Evolutionary conservation across 2,888 invertebrate genomes (phyloP), one percentile per base, ranked within the genome.

Genomic region (Hartigia nigra): DNA sequence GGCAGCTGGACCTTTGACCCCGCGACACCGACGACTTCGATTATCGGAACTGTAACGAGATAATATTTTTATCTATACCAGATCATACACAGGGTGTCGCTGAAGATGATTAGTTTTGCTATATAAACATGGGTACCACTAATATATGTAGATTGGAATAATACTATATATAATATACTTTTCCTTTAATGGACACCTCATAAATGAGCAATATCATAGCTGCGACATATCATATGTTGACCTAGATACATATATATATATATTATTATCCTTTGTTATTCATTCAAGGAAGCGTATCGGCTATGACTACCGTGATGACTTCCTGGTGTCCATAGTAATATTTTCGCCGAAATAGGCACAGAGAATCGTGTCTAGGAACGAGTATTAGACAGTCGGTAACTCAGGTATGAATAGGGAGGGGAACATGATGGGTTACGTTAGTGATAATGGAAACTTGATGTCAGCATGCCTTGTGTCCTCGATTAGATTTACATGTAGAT

Each of bases 1-100:
- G 97, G 97, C 77, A 98, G 93, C 82, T 96, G 95, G 32, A 96
- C 96, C 90, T 96, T 96, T 91, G 95, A 95, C 37, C 96, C 96
- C 83, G 96, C 92, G 9, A 97, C 97, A 36, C 97, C 97, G 90
- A 96, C 95, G 81, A 97, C 95, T 88, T 96, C 95, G 82, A 95
- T 95, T 88, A 96, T 94, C 77, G 97, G 96, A 91, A 96, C 97
- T 97, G 94, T 74, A 94, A 93, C 81, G 85, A 82, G 77, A 78
- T 74, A 75, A 74, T 31, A 23, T 23, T 55, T 55, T 55, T 23
- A 55, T 55, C 14, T 23, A 55, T 23, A 55, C 9, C 23, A 55
- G 55, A 55, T 55, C 23, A 23, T 23, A 23, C 5, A 9, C 55
- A 9, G 55, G 55, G 9, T 9, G 2, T 23, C 55, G 55, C 23